Evolutionary conservation across 2,888 invertebrate genomes (phyloP).

Genomic region (Acanthococcus lagerstroemiae): DNA sequence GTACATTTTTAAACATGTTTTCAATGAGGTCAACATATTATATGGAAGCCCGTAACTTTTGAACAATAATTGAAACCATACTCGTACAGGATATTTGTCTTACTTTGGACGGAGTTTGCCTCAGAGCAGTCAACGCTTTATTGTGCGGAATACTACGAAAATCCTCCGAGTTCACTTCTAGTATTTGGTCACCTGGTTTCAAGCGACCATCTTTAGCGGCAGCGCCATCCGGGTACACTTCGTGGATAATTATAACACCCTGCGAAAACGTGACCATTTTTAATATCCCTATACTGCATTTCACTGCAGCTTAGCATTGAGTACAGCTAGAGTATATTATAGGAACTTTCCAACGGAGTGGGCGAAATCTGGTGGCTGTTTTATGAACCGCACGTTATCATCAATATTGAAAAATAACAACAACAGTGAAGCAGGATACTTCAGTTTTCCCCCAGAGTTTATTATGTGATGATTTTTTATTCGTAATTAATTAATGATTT

Average conservation of each 20-base stretch:
- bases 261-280: conserved; percentile 41
- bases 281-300: background rate
- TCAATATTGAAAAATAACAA: no score
- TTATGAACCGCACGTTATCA: no score
- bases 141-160: conserved; percentile 71
- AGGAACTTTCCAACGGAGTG: no score
- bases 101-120: conserved; percentile 69
- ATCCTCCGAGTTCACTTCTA: conserved; percentile 75
- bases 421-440: no score
- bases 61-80: no score
- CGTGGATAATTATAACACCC: conserved; percentile 85
- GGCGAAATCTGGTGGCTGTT: no score
- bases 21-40: background rate
- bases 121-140: conserved; percentile 68
- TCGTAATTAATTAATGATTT: no score
- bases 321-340: no score
- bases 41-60: no score
- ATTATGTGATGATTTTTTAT: no score
- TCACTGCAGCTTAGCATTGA: no score
- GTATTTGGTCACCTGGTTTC: conserved; percentile 83
- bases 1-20: conserved; percentile 36
- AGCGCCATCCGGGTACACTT: conserved; percentile 83
- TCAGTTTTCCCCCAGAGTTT: no score
- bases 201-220: conserved; percentile 84
- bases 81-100: conserved; percentile 19